Conservation (phyloP, 64 coral and sea anemone genomes). For the Platygyra sinensis region DNA sequence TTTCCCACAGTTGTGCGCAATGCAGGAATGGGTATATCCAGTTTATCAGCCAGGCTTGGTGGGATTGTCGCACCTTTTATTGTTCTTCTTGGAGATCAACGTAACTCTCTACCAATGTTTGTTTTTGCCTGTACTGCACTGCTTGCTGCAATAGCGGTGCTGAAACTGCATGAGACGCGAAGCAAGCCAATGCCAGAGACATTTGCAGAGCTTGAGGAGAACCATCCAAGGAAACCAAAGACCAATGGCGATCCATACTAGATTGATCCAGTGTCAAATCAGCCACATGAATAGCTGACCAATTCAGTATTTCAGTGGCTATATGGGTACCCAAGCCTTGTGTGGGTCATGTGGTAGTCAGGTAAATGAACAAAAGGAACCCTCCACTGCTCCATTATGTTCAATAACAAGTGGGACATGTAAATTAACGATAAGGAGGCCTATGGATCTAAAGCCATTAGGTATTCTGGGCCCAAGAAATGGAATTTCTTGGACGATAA, state of each 20-base stretch:
- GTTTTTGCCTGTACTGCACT: conserved; percentile 56
- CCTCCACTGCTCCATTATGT: too few relatives aligned
- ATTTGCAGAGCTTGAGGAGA: conserved; percentile 47
- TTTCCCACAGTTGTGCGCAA: conserved; percentile 71
- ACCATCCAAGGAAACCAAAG: background rate
- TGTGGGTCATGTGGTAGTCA: too few relatives aligned
- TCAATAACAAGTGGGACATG: too few relatives aligned
- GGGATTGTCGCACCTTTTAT: conserved; percentile 68
- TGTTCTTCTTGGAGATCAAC: conserved; percentile 65
- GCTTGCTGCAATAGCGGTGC: conserved; percentile 39
- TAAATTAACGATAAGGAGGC: too few relatives aligned
- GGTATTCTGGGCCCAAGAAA: too few relatives aligned
- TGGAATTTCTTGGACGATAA: too few relatives aligned
- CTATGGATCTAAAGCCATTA: too few relatives aligned
- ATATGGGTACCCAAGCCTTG: too few relatives aligned
- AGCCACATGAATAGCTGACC: background rate
- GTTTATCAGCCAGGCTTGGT: conserved; percentile 52
- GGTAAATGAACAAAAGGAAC: too few relatives aligned
- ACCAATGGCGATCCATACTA: background rate
- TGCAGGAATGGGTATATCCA: conserved; percentile 50
- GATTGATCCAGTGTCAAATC: background rate
- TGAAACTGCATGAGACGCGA: conserved; percentile 63
- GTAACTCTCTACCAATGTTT: conserved; percentile 62
- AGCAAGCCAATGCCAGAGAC: conserved; percentile 74
- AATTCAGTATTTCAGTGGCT: too few relatives aligned